A percentile compares a stretch with the other conserved stretches of the same genome.
phyloP scores from a whole-genome alignment of 2,113 vertebrate genomes.

The Myotis brandtii region DNA sequence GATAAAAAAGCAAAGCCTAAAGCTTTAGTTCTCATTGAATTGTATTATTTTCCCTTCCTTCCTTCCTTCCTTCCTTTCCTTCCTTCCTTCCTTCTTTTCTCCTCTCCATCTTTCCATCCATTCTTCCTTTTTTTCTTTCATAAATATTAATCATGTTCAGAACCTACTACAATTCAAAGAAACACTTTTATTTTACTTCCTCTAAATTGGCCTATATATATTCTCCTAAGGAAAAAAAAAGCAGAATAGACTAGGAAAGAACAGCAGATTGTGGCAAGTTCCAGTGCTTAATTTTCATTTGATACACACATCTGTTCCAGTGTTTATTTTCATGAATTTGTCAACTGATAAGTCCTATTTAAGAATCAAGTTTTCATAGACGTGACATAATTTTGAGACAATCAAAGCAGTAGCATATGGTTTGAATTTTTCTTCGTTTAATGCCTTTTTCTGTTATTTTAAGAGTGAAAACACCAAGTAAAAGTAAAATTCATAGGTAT shows the following conservation, averaged over 20 bases:
- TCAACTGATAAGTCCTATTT: not conserved
- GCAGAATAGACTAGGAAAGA: not conserved
- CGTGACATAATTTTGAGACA: not conserved
- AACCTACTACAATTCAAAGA: not conserved
- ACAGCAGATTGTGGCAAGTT: not conserved
- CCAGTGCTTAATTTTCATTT: constrained; percentile 15
- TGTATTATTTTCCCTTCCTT: not conserved
- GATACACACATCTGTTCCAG: not conserved
- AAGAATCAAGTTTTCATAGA: constrained; percentile 7
- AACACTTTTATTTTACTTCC: not conserved
- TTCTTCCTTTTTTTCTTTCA: not conserved
- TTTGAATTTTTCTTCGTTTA: not conserved
- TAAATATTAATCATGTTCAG: not conserved
- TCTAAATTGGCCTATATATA: not conserved
- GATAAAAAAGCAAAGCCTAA: not conserved
- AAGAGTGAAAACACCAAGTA: not conserved
- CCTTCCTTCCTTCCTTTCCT: not conserved
- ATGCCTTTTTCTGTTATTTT: not conserved
- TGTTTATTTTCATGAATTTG: not conserved
- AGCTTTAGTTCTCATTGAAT: not conserved
- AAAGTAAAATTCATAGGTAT: not conserved
- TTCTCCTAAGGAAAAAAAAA: not conserved
- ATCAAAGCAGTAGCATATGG: not conserved
- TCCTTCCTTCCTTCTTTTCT: not conserved
- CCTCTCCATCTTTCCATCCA: not conserved